Conservation (phyloP, 2,888 invertebrate species). For the Phlogophora meticulosa region DNA sequence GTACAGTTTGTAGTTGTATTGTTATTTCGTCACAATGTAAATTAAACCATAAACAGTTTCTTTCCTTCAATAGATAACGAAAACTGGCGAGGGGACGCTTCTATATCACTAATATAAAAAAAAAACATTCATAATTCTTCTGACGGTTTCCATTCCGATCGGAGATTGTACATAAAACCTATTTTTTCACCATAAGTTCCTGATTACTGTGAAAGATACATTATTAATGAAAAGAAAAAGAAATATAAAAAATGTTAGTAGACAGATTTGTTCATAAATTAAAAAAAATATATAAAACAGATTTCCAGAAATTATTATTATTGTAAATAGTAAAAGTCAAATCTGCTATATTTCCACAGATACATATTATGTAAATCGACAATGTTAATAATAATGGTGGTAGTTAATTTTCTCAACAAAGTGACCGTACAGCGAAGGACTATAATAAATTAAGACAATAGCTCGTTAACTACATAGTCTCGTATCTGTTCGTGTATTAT, state of each 20-base stretch:
- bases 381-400: conserved; percentile 9
- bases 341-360: conserved; percentile 2
- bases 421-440: conserved; percentile 45
- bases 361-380: background rate
- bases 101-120: background rate
- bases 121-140: background rate
- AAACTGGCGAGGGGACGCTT: conserved; percentile 50
- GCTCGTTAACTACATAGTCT: conserved; percentile 18
- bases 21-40: conserved; percentile 9
- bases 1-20: background rate
- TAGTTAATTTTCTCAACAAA: conserved; percentile 35
- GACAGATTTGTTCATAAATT: conserved; percentile 10
- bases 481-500: conserved; percentile 25
- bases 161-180: conserved; percentile 42
- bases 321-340: conserved; percentile 25
- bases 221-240: conserved; percentile 42
- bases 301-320: conserved; percentile 4
- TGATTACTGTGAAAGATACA: conserved; percentile 41
- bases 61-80: conserved; percentile 49
- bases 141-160: conserved; percentile 22
- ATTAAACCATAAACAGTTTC: conserved; percentile 42
- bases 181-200: conserved; percentile 40
- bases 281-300: background rate
- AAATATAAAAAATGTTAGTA: conserved; percentile 43
- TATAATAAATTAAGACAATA: conserved; percentile 39